A percentile compares a stretch with the other conserved stretches of the same genome.
phyloP scores from a whole-genome alignment of 2,797 vertebrate genomes.

The Chloroceryle inda region DNA sequence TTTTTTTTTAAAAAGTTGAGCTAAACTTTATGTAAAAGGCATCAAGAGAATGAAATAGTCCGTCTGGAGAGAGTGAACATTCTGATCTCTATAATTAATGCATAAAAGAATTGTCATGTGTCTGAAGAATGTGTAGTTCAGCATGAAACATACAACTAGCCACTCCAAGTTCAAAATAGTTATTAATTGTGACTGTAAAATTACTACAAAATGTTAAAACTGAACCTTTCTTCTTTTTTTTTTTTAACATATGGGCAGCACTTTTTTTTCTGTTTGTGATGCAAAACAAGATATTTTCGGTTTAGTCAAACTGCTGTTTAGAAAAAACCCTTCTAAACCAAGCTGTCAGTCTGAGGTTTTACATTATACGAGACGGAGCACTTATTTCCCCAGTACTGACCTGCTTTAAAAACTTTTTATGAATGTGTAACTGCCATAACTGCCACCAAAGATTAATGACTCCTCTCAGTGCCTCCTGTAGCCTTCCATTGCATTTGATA shows the following conservation, averaged over 20 bases:
- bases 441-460: constrained; percentile 21
- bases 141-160: not conserved
- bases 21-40: not conserved
- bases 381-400: constrained; percentile 17
- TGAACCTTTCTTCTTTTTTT: not conserved
- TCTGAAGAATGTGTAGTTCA: not conserved
- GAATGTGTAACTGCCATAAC: not conserved
- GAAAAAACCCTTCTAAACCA: constrained; percentile 65
- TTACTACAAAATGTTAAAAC: not conserved
- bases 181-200: constrained; percentile 23
- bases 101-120: not conserved
- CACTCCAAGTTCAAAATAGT: not conserved
- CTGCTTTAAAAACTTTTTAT: constrained; percentile 14
- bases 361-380: constrained; percentile 23
- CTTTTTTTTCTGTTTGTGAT: constrained; percentile 43
- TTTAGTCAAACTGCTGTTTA: constrained; percentile 55
- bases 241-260: constrained; percentile 28
- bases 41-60: not conserved
- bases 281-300: constrained; percentile 63
- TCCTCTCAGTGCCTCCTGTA: not conserved
- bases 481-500: not conserved
- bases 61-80: not conserved
- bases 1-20: not conserved
- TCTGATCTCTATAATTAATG: not conserved
- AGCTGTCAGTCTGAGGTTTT: constrained; percentile 58